phyloP scores from a whole-genome alignment of 2,113 vertebrate species.

The Plecturocebus donacophilus region DNA sequence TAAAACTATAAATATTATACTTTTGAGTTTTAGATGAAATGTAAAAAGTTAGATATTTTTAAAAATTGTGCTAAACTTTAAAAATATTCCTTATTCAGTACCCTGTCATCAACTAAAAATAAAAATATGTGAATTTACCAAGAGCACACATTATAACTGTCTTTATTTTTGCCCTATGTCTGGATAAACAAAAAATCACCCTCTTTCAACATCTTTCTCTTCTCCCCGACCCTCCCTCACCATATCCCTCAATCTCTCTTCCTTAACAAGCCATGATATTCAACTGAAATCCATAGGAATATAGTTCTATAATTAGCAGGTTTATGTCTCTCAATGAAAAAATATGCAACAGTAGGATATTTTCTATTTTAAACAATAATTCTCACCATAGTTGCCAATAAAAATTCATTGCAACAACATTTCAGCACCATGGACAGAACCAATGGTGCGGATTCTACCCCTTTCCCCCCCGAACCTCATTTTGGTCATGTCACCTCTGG shows the following conservation, averaged over 20 bases:
- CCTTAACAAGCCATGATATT: background rate
- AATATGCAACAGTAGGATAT: background rate
- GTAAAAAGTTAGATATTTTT: background rate
- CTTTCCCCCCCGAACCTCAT: background rate
- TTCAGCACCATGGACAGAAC: constrained; percentile 55
- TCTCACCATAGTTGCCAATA: background rate
- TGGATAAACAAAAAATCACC: background rate
- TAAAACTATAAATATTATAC: background rate
- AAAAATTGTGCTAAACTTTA: background rate
- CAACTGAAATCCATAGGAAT: background rate
- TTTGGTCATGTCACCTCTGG: background rate
- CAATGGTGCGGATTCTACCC: accelerated
- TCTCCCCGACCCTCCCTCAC: accelerated
- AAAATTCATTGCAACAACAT: background rate
- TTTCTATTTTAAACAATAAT: background rate
- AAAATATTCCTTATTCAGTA: background rate
- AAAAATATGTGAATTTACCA: background rate
- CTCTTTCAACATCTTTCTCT: background rate
- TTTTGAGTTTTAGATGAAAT: constrained; percentile 2
- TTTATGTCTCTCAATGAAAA: background rate
- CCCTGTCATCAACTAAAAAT: background rate
- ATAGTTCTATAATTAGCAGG: background rate
- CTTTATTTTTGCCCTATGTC: background rate
- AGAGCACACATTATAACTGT: background rate
- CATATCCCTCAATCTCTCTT: background rate